These are phyloP conservation scores for Diogma glabrata DNA, from an alignment of 2,888 invertebrate species.

Conservation along the genomic window DNA sequence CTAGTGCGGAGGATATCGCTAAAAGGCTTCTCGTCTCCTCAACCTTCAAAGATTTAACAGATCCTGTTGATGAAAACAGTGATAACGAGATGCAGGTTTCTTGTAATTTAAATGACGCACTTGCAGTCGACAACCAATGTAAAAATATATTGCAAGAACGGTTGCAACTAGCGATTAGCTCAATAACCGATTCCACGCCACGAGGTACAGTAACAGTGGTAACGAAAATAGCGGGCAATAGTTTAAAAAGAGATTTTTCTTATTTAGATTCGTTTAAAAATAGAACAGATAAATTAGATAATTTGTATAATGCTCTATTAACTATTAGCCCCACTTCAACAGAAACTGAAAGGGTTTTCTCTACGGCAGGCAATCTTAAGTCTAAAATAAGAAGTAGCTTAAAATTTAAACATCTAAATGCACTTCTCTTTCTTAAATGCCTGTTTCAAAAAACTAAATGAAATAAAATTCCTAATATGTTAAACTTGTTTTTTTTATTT, in stretches of 20 bases:
- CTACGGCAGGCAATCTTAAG: too few species aligned
- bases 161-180: constrained; percentile 7
- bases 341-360: not conserved
- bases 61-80: not conserved
- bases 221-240: not conserved
- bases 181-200: constrained; percentile 1
- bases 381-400: too few species aligned
- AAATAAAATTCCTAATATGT: not conserved
- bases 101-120: constrained; percentile 1
- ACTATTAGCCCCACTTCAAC: too few species aligned
- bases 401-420: not conserved
- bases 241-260: constrained; percentile 3
- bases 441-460: not conserved
- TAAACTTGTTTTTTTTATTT: not conserved
- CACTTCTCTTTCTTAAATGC: not conserved
- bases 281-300: too few species aligned
- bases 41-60: not conserved
- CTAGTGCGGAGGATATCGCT: not conserved
- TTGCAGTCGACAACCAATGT: not conserved
- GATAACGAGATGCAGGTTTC: constrained; percentile 7
- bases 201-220: not conserved
- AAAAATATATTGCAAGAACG: constrained; percentile 4
- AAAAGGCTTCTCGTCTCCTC: not conserved
- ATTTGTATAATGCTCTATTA: too few species aligned
- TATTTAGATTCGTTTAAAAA: constrained; percentile 8